These are phyloP conservation scores for Trinectes maculatus DNA, from an alignment of 2,113 vertebrate genomes.

Conservation along the genomic window DNA sequence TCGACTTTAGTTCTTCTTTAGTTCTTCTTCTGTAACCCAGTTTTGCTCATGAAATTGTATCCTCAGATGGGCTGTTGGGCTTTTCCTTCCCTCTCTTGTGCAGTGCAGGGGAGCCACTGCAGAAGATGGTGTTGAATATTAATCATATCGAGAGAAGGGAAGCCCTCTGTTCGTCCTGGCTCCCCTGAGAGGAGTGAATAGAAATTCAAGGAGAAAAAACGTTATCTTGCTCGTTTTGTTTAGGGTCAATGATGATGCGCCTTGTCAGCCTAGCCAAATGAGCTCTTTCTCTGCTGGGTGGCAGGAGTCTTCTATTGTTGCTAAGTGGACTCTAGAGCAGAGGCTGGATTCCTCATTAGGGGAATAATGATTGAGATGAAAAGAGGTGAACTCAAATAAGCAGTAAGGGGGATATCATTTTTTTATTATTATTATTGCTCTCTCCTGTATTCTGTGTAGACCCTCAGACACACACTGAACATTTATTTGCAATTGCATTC, in stretches of 20 bases:
- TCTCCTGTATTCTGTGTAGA: neutral
- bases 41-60: slow-evolving; percentile 24
- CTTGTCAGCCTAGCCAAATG: slow-evolving; percentile 43
- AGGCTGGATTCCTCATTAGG: slow-evolving; percentile 53
- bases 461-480: neutral
- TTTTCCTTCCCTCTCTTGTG: slow-evolving; percentile 30
- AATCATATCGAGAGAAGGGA: slow-evolving; percentile 33
- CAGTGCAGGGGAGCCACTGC: slow-evolving; percentile 33
- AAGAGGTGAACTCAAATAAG: slow-evolving; percentile 45
- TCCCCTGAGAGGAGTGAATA: slow-evolving; percentile 9
- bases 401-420: neutral
- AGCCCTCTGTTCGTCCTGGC: slow-evolving; percentile 26
- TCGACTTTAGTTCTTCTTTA: slow-evolving; percentile 12
- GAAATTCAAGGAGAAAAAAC: slow-evolving; percentile 4
- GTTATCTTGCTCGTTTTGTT: slow-evolving; percentile 38
- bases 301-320: slow-evolving; percentile 46
- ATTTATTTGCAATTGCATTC: slow-evolving; percentile 17
- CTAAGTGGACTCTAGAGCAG: slow-evolving; percentile 51
- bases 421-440: slow-evolving; percentile 1
- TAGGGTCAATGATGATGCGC: slow-evolving; percentile 35
- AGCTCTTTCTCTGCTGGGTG: slow-evolving; percentile 43
- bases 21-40: slow-evolving; percentile 31
- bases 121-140: slow-evolving; percentile 61
- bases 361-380: slow-evolving; percentile 59
- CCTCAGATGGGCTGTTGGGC: slow-evolving; percentile 44